Evolutionary conservation across 2,888 invertebrate genomes (phyloP), one percentile per base, ranked within the genome.

Genomic region (Calliopum simillimum): DNA sequence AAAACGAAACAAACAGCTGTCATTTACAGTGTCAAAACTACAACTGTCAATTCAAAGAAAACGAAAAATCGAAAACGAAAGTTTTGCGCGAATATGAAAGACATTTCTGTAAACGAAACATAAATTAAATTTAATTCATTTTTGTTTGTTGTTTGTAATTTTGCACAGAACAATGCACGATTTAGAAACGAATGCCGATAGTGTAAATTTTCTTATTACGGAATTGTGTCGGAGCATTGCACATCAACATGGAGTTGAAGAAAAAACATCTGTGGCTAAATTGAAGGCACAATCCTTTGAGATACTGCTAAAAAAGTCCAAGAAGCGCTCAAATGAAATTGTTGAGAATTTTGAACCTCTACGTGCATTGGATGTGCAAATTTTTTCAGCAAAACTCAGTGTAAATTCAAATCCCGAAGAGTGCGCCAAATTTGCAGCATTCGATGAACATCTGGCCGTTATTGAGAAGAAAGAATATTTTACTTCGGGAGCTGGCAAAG

Each of bases 181-280:
- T 25, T 59, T 76, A 56, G 76, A 76, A 46, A 63, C 67, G 3
- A 75, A 76, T 56, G 74, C 77, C 5, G 77, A 78, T 44, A 82
- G 82, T 75, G 80, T 82, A n/a, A 77, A 79, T 72, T 76, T 74
- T 70, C 74, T 81, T 44, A 75, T 82, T 61, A 79, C 70, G 12
- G 73, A 78, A 41, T 68, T 82, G 21, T 81, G 81, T 68, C 75
- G 77, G 25, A 69, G 71, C 25, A 63, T 81, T 41, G 71, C 74
- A 0, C 74, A 71, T 41, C 68, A 76, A 70, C 33, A 73, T 64
- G 73, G 69, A 21, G 53, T 25, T 2, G 58, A 75, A 53, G 74
- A 77, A 59, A 67, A 70, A 67, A 75, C 77, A 79, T 75, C 76
- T 78, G 78, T 77, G 51, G 76, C 74, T 4, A 78, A 78, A 72